Base-by-base conservation (phyloP, 2,797 vertebrate species). In the Hemibagrus guttatus region DNA sequence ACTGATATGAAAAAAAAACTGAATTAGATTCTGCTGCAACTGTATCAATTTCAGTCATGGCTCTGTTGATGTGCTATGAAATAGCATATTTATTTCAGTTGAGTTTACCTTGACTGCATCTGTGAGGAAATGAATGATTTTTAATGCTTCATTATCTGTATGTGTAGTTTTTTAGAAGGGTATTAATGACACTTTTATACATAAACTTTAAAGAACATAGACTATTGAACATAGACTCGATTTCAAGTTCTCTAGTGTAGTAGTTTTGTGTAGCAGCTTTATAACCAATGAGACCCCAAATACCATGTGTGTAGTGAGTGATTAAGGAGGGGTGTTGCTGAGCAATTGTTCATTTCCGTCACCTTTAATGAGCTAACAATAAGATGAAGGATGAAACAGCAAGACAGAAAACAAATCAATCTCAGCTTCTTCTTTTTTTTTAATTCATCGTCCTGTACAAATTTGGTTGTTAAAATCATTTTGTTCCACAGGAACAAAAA, bases 371-470 rank as follows among this genome's bases (percentile, higher is more conserved):
- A 83, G 85, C 63, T 80, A 74, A 79, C 39, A 84, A 84, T 88
- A 71, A 72, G 58, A 87, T 90, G 80, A 87, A 12, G 35, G 75
- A 85, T 88, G 39, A 88, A 89, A 85, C 78, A 86, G 83, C 74
- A 39, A 76, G 71, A 76, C 71, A 83, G 61, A 26, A 85, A 87
- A 85, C 66, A 49, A 87, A 31, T 88, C 58, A 82, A 49, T 58
- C 68, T 68, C 28, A 68, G 56, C 56, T 64, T 39, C 56, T 87
- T 75, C 52, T 39, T 68, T 71, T 72, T 26, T 23, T 72, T 49
- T 26, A 21, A 74, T 72, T 88, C 72, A 88, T 87, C 35, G 71
- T 85, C 7, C 56, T 54, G 79, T 86, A 80, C 63, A 88, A 82
- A 90, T 68, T n/a, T 76, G 72, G 66, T 26, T 78, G 86, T 68